Evolutionary conservation across 2,113 vertebrate species (phyloP).

Genomic region (Progne subis): DNA sequence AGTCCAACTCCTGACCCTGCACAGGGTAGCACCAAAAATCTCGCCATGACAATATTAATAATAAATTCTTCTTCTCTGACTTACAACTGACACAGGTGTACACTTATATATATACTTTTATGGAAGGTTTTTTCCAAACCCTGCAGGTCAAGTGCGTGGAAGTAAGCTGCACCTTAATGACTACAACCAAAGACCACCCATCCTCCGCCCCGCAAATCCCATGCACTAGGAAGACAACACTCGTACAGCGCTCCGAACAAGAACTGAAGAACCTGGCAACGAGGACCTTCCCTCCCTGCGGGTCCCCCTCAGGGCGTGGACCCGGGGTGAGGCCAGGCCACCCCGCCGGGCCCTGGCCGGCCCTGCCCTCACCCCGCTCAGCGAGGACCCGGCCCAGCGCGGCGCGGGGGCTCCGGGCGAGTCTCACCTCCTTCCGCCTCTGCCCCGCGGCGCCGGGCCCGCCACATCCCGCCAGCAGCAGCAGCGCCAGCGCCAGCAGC

Average conservation of each 20-base stretch:
- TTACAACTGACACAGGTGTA: fast-evolving
- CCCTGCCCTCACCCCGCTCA: not conserved
- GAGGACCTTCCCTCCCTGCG: not conserved
- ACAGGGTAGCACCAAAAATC: not conserved
- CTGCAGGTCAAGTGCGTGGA: fast-evolving
- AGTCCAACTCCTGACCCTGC: not conserved
- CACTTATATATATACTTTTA: not conserved
- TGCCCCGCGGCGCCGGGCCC: constrained; percentile 63
- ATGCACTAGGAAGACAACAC: fast-evolving
- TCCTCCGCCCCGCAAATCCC: fast-evolving
- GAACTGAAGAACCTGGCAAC: too few species aligned
- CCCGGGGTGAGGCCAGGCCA: not conserved
- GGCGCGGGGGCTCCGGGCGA: fast-evolving
- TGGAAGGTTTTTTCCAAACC: not conserved
- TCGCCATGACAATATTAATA: not conserved
- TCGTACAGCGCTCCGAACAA: fast-evolving
- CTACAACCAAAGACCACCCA: fast-evolving
- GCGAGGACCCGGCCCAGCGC: not conserved
- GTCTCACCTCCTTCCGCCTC: constrained; percentile 84
- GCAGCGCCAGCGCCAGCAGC: not conserved
- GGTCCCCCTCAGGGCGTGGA: not conserved
- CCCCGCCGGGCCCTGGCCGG: not conserved
- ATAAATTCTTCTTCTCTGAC: not conserved
- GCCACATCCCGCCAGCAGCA: constrained; percentile 26
- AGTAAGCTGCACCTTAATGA: fast-evolving